phyloP scores from a whole-genome alignment of 2,888 invertebrate species.

The Drosophila mayaguana region DNA sequence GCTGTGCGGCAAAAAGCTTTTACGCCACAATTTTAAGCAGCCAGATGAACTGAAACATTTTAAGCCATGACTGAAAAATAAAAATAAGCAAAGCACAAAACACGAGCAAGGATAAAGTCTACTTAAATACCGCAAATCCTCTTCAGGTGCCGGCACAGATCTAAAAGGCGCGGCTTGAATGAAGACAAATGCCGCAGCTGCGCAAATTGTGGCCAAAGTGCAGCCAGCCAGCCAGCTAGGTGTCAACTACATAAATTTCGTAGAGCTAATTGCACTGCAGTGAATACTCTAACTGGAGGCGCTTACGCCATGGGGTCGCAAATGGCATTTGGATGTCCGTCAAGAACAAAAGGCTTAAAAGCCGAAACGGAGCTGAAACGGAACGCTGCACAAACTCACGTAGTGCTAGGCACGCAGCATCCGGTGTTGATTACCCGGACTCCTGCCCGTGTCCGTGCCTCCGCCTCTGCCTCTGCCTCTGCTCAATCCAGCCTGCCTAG shows the following conservation, averaged over 20 bases:
- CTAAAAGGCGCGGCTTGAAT: constrained; percentile 50
- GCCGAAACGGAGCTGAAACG: background rate
- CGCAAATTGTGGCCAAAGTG: constrained; percentile 50
- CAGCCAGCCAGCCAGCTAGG: constrained; percentile 37
- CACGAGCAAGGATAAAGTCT: constrained; percentile 28
- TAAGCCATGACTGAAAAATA: constrained; percentile 68
- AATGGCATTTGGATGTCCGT: constrained; percentile 47
- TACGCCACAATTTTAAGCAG: constrained; percentile 32
- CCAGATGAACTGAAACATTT: constrained; percentile 53
- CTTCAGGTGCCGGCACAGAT: constrained; percentile 10
- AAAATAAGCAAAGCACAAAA: constrained; percentile 17
- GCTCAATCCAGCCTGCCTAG: constrained; percentile 18
- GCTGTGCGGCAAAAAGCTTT: constrained; percentile 30
- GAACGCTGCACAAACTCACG: background rate
- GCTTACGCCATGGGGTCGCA: constrained; percentile 26
- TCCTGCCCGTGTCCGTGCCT: constrained; percentile 13
- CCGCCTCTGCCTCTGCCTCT: constrained; percentile 1
- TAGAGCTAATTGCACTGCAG: constrained; percentile 26
- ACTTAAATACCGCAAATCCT: constrained; percentile 68
- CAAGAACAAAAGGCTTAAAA: constrained; percentile 30
- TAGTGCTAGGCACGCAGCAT: constrained; percentile 61
- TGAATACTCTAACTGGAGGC: constrained; percentile 44
- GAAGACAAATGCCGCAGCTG: constrained; percentile 64
- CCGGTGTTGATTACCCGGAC: constrained; percentile 69
- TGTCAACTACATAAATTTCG: constrained; percentile 31